Conservation (phyloP, 1,140 invertebrate species). For the Ectropis grisescens region DNA sequence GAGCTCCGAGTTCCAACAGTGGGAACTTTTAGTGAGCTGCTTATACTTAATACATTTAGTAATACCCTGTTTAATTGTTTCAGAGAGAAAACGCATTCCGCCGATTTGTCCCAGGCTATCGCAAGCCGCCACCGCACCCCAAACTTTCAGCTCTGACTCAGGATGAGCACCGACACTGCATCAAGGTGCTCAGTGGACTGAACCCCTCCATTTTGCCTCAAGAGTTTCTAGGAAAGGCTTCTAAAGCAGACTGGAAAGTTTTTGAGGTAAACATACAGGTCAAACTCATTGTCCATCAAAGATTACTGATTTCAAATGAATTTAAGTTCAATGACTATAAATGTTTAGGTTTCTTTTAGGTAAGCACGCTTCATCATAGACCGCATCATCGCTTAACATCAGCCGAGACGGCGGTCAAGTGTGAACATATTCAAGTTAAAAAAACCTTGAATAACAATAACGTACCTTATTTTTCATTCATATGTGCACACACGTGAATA, state of each 20-base stretch:
- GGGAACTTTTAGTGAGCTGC: too few relatives aligned
- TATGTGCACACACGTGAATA: neutral
- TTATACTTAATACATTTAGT: too few relatives aligned
- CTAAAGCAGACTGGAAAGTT: slow-evolving; percentile 25
- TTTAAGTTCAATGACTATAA: too few relatives aligned
- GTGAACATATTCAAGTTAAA: too few relatives aligned
- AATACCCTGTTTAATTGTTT: too few relatives aligned
- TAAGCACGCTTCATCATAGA: too few relatives aligned
- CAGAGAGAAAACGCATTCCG: too few relatives aligned
- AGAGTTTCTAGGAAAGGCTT: slow-evolving; percentile 22
- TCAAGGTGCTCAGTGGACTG: slow-evolving; percentile 34
- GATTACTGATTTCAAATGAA: neutral
- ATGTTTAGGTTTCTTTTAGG: too few relatives aligned
- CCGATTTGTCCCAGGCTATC: too few relatives aligned
- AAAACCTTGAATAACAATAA: neutral
- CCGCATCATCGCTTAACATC: too few relatives aligned
- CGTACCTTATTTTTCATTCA: neutral
- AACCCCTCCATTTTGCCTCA: slow-evolving; percentile 23
- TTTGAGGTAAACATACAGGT: slow-evolving; percentile 26
- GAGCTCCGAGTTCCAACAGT: too few relatives aligned
- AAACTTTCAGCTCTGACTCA: slow-evolving; percentile 29
- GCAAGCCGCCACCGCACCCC: slow-evolving; percentile 18
- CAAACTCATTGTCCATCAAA: neutral
- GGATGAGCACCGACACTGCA: slow-evolving; percentile 29
- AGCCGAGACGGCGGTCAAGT: too few relatives aligned